Percentiles rank a stretch among this genome's conserved stretches.
Evolutionary conservation across 2,113 vertebrate species (phyloP).

Genomic region (Oxyruncus cristatus): DNA sequence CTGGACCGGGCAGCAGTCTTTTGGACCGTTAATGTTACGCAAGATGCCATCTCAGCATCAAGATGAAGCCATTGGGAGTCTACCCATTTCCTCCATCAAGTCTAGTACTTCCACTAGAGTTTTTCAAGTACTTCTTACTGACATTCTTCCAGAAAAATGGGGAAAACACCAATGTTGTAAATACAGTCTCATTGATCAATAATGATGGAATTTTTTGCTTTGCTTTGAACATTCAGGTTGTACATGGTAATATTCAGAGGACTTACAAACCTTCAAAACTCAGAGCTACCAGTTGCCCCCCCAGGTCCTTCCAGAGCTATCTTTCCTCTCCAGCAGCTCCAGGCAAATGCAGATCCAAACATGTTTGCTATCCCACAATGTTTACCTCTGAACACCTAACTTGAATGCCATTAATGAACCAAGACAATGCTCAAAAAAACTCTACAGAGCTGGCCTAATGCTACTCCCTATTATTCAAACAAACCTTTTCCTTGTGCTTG

Average conservation of each 20-base stretch:
- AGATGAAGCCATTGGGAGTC: not conserved
- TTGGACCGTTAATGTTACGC: not conserved
- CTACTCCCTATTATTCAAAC: not conserved
- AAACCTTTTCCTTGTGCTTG: not conserved
- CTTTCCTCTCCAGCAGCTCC: not conserved
- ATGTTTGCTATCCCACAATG: not conserved
- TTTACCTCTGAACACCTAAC: not conserved
- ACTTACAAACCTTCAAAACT: not conserved
- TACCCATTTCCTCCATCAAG: not conserved
- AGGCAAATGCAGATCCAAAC: not conserved
- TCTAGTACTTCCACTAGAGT: not conserved
- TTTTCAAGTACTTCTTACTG: not conserved
- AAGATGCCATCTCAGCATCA: not conserved
- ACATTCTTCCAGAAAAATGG: not conserved
- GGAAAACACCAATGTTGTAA: not conserved
- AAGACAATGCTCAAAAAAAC: not conserved
- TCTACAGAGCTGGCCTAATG: not conserved
- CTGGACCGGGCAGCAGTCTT: not conserved
- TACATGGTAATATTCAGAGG: not conserved
- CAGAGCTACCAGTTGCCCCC: not conserved
- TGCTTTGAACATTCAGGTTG: not conserved
- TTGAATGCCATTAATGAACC: not conserved
- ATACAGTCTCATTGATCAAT: not conserved
- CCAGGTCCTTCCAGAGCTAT: not conserved
- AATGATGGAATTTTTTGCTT: not conserved